These are phyloP conservation scores for Drosophila santomea DNA, from an alignment of 1,140 invertebrate species.

Conservation along the genomic window DNA sequence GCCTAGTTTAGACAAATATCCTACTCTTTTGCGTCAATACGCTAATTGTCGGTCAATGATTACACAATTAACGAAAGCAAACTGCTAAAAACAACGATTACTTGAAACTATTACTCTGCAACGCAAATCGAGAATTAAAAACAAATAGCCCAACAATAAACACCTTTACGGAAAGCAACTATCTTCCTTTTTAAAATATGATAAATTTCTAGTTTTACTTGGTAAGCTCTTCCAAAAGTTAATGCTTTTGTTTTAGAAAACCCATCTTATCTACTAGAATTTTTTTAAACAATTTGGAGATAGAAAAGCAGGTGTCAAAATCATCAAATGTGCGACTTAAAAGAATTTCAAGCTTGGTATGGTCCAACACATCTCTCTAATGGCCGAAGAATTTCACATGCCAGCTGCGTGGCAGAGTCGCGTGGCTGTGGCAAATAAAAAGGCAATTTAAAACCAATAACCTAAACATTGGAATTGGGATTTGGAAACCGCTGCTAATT, in stretches of 20 bases:
- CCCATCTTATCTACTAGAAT: too few species aligned
- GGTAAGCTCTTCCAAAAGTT: too few species aligned
- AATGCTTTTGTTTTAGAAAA: too few species aligned
- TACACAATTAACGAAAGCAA: conserved; percentile 20
- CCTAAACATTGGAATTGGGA: conserved; percentile 10
- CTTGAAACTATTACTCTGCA: conserved; percentile 17
- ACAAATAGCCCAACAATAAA: not conserved
- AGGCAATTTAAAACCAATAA: conserved; percentile 29
- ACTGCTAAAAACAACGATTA: conserved; percentile 8
- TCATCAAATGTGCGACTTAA: not conserved
- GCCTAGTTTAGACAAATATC: conserved; percentile 11
- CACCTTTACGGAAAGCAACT: not conserved
- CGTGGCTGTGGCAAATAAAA: conserved; percentile 31
- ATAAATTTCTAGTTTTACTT: not conserved
- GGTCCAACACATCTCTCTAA: conserved; percentile 14
- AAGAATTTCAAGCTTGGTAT: not conserved
- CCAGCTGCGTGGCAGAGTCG: conserved; percentile 41
- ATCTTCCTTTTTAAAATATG: not conserved
- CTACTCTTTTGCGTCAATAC: conserved; percentile 30
- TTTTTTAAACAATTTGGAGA: not conserved
- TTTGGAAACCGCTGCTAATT: conserved; percentile 66
- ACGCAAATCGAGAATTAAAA: conserved; percentile 9
- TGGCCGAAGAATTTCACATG: conserved; percentile 48
- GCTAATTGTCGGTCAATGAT: conserved; percentile 36
- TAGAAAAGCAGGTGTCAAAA: not conserved